Conservation (phyloP, 37 sponge, comb jelly and placozoan species). For the Bolinopsis microptera region DNA sequence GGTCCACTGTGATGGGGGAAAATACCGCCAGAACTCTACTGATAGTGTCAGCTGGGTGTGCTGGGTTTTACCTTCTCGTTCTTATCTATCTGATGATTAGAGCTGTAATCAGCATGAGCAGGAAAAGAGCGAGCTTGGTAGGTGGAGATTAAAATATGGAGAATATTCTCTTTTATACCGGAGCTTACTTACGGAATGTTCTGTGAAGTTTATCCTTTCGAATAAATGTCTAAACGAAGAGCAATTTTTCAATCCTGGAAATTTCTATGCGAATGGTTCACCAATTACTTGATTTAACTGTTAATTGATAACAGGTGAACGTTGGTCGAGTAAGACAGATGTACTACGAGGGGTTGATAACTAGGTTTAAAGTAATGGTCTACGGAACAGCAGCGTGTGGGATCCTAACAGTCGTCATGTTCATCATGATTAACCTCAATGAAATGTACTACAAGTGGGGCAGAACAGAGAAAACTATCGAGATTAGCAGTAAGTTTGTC, state of each 20-base stretch:
- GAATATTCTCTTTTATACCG: too few species aligned
- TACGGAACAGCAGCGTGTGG: slow-evolving; percentile 15
- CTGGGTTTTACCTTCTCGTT: slow-evolving; percentile 4
- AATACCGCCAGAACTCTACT: slow-evolving; percentile 28
- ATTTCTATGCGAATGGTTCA: too few species aligned
- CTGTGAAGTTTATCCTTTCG: too few species aligned
- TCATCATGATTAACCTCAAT: slow-evolving; percentile 41
- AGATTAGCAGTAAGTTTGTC: slow-evolving; percentile 48
- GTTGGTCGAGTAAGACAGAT: slow-evolving; percentile 48
- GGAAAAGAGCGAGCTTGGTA: slow-evolving; percentile 23
- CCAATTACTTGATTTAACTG: too few species aligned
- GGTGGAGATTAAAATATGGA: too few species aligned
- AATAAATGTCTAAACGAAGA: too few species aligned
- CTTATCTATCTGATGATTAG: slow-evolving; percentile 51
- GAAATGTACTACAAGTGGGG: slow-evolving; percentile 65
- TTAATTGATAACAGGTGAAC: too few species aligned
- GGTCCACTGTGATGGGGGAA: slow-evolving; percentile 17
- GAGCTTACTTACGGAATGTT: too few species aligned
- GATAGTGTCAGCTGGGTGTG: slow-evolving; percentile 38
- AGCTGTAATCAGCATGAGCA: slow-evolving; percentile 46
- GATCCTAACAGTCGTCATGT: slow-evolving; percentile 37
- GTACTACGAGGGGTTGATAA: slow-evolving; percentile 51
- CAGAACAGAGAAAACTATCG: slow-evolving; percentile 4
- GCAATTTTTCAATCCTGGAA: too few species aligned
- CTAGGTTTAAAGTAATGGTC: slow-evolving; percentile 58